Conservation (phyloP, 37 sponge, comb jelly and placozoan genomes). For the Aplysina aerophoba region DNA sequence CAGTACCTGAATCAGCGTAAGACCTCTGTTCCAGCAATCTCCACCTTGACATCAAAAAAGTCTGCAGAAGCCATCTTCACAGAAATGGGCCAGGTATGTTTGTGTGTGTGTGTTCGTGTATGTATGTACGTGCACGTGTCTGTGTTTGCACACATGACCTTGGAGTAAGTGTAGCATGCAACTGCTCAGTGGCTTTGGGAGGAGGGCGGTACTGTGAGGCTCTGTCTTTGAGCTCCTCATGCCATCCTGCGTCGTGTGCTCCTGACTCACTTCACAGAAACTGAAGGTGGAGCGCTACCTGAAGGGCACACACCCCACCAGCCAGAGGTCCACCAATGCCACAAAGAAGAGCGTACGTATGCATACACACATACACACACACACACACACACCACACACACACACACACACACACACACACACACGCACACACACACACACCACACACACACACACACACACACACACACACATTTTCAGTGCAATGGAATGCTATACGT, state of each 20-base stretch:
- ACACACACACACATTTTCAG: no score
- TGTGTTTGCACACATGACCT: background rate
- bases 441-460: no score
- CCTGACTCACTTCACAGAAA: conserved; percentile 19
- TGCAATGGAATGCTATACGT: no score
- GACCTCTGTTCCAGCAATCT: background rate
- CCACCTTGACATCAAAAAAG: background rate
- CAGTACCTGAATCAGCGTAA: background rate
- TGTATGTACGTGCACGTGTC: background rate
- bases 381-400: background rate
- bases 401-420: no score
- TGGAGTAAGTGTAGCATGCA: no score
- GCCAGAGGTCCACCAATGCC: conserved; percentile 51
- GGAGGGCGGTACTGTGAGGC: no score
- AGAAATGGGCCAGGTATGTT: conserved; percentile 51
- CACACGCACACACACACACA: background rate
- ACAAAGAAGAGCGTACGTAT: conserved; percentile 58
- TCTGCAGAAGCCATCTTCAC: conserved; percentile 34
- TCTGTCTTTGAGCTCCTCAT: background rate
- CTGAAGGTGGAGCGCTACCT: conserved; percentile 72
- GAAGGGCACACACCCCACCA: conserved; percentile 74
- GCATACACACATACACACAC: background rate
- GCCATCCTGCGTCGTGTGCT: background rate
- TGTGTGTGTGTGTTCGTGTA: background rate
- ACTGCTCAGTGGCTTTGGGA: no score